Evolutionary conservation across 2,888 invertebrate genomes (phyloP), one percentile per base, ranked within the genome.

Genomic region (Agonopterix subpropinquella): DNA sequence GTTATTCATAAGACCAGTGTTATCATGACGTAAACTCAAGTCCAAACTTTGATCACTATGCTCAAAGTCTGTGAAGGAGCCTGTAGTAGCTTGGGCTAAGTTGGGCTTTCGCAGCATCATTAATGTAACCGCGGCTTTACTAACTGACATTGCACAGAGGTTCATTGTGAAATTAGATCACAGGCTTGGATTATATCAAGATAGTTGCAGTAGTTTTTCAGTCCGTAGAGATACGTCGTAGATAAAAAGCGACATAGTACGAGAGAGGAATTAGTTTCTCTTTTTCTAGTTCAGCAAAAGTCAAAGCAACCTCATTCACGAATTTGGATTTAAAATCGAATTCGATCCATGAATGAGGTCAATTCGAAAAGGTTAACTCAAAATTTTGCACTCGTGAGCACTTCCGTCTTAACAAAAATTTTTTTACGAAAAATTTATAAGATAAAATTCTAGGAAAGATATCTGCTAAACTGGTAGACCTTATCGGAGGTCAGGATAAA

Each of bases 401-500:
- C 45, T 46, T 46, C 28, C 45, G 45, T 28, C 13, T 45, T 39
- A n/a, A 1, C 28, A 9, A 28, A 7, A 18, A 28, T 5, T 28
- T 28, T 28, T 28, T 28, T 5, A 28, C 7, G 7, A 28, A 18
- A 18, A 18, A 28, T 5, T 28, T 1, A 28, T 7, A 28, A 4
- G 28, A 28, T 7, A 5, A 5, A 5, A 5, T 28, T 28, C 28
- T 28, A 28, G 28, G 28, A 28, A 28, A 28, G 28, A 28, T 28
- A 28, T 28, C 4, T 5, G 28, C 28, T 28, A 18, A 2, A 28
- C 28, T 10, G 3, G 18, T n/a, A 18, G 49, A 13, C 41, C 45
- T 46, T n/a, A 42, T 5, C 15, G 49, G 58, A 81, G 80, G 80
- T 73, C 68, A 65, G 61, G 61, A 64, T 64, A 70, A 71, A 73